Evolutionary conservation across 2,888 invertebrate species (phyloP).

Genomic region (Tineola bisselliella): DNA sequence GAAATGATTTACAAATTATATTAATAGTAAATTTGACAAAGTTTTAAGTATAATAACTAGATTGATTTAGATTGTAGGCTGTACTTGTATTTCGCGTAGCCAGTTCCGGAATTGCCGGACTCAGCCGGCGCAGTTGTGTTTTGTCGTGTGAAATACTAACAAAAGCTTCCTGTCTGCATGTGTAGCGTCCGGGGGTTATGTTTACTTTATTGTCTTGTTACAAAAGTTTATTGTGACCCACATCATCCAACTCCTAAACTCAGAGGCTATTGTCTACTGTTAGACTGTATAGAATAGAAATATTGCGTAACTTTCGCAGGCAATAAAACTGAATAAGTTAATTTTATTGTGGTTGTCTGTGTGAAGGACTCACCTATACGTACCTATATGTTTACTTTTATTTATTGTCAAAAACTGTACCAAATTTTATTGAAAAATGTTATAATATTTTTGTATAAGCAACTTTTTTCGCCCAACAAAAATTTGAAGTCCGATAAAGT

Average conservation of each 20-base stretch:
- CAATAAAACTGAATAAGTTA: neutral
- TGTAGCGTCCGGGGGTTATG: slow-evolving; percentile 29
- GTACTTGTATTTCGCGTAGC: slow-evolving; percentile 3
- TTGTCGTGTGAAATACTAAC: slow-evolving; percentile 36
- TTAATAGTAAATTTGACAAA: too few species aligned
- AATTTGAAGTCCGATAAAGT: neutral
- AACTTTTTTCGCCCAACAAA: too few species aligned
- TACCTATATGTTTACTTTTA: too few species aligned
- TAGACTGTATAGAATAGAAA: slow-evolving; percentile 6
- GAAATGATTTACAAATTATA: too few species aligned
- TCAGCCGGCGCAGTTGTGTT: slow-evolving; percentile 15
- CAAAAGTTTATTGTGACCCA: slow-evolving; percentile 32
- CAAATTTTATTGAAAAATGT: neutral
- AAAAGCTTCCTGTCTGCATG: slow-evolving; percentile 37
- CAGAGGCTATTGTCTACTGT: slow-evolving; percentile 7
- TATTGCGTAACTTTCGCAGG: slow-evolving; percentile 7
- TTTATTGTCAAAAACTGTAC: too few species aligned
- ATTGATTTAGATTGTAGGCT: neutral
- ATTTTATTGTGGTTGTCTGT: neutral
- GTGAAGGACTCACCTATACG: too few species aligned
- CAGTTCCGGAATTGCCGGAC: slow-evolving; percentile 9
- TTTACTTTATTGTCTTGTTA: slow-evolving; percentile 45
- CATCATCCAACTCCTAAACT: slow-evolving; percentile 12
- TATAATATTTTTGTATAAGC: too few species aligned
- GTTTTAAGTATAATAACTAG: neutral